Evolutionary conservation across 2,797 vertebrate species (phyloP), one percentile per base, ranked within the genome.

Genomic region (Etheostoma perlongum): DNA sequence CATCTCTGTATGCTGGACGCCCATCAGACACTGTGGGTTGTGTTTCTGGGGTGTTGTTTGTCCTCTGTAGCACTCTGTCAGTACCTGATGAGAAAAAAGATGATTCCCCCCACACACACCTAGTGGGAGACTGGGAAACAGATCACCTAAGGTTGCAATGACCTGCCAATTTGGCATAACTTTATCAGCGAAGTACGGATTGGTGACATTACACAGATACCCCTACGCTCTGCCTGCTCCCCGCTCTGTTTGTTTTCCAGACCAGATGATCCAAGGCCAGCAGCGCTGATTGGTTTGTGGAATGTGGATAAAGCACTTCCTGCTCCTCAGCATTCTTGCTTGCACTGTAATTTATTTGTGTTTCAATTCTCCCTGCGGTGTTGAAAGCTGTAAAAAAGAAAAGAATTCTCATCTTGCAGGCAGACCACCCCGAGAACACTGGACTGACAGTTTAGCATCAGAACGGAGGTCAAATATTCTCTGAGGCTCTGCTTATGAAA

Each of bases 11-110:
- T 2, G 70, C 79, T 91, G 90, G 90, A 89, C 57, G 60, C 63
- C 67, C 85, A 88, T 90, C 85, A 89, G 52, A 89, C 84, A 8
- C 75, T 46, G 72, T 70, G 68, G 83, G 72, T 16, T 78, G 78
- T 18, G 10, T 72, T 90, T 88, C 89, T 25, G 57, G 89, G 75
- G 85, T 71, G 78, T 72, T 65, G 76, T 91, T 83, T 72, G 71
- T 88, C 74, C 67, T 69, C 61, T 2, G 53, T 40, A 76, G 55
- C 27, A 8, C 79, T 78, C 59, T 57, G 67, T 61, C 61, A 67
- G 58, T 9, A 72, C 47, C 67, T 90, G 67, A 88, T 88, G 88
- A 90, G 79, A 90, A 88, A 90, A 84, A 80, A 74, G 83, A 74
- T 19, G 74, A 74, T 61, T 12, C 12, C 64, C 49, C 61, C 25